Percentiles rank a stretch among this genome's conserved stretches.
Conservation (phyloP, 1,140 invertebrate species). For the Drosophila gunungcola region DNA sequence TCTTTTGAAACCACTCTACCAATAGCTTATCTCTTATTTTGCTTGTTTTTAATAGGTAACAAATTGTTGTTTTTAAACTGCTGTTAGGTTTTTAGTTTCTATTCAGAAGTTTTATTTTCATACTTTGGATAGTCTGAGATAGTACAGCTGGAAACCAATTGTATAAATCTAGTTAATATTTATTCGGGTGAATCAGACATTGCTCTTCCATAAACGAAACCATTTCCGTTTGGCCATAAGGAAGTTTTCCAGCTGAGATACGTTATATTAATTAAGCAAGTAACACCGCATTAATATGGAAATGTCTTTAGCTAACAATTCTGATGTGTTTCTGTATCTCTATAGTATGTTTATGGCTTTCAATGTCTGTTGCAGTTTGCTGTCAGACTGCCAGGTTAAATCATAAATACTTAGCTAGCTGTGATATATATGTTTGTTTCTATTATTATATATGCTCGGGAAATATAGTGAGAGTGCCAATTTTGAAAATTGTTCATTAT, state of each 20-base stretch:
- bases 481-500: neutral
- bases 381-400: constrained; percentile 69
- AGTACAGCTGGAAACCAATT: neutral
- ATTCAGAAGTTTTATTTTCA: too few relatives aligned
- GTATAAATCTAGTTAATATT: neutral
- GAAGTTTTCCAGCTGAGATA: constrained; percentile 14
- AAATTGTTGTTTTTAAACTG: too few relatives aligned
- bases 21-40: too few relatives aligned
- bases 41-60: too few relatives aligned
- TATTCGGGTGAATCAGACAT: constrained; percentile 3
- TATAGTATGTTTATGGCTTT: neutral
- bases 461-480: constrained; percentile 45
- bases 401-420: constrained; percentile 50
- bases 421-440: constrained; percentile 29
- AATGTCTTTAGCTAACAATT: constrained; percentile 1
- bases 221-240: constrained; percentile 14
- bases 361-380: constrained; percentile 20
- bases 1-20: too few relatives aligned
- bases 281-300: neutral
- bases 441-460: constrained; percentile 12
- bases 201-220: neutral
- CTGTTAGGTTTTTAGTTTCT: too few relatives aligned
- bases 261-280: constrained; percentile 7
- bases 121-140: too few relatives aligned
- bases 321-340: neutral